Evolutionary conservation across 37 sponge, comb jelly and placozoan species (phyloP).

Genomic region (Mnemiopsis leidyi): DNA sequence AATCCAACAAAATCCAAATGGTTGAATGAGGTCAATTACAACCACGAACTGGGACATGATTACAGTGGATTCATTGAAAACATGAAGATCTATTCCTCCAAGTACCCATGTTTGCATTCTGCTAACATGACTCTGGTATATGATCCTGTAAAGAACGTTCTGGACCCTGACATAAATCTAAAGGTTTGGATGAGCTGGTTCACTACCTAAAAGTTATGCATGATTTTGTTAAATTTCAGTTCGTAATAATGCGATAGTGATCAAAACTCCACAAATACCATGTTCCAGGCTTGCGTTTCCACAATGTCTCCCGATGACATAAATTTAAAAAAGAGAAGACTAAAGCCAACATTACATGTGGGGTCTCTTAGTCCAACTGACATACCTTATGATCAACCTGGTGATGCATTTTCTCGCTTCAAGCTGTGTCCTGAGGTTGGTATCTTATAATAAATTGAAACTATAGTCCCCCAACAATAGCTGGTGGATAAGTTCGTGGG

Average conservation of each 20-base stretch:
- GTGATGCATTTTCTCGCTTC: background rate
- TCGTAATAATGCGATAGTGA: no score
- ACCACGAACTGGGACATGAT: slow-evolving; percentile 39
- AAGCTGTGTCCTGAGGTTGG: slow-evolving; percentile 55
- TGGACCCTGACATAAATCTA: background rate
- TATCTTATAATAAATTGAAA: no score
- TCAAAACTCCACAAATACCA: no score
- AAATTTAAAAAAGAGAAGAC: background rate
- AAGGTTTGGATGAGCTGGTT: no score
- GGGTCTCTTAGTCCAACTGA: slow-evolving; percentile 5
- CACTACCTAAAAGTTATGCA: no score
- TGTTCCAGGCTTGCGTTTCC: background rate
- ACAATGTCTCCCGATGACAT: background rate
- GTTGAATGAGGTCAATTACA: background rate
- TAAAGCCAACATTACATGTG: background rate
- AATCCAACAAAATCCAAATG: background rate
- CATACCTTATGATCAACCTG: slow-evolving; percentile 20
- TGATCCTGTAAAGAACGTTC: background rate
- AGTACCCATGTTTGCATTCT: slow-evolving; percentile 14
- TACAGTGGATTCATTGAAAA: background rate
- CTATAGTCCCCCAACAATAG: no score
- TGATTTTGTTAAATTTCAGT: no score
- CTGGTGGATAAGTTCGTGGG: no score
- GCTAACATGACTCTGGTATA: slow-evolving; percentile 25
- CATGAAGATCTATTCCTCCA: background rate